These are phyloP conservation scores for Amphilophus citrinellus DNA, from an alignment of 2,113 vertebrate species.

Conservation along the genomic window DNA sequence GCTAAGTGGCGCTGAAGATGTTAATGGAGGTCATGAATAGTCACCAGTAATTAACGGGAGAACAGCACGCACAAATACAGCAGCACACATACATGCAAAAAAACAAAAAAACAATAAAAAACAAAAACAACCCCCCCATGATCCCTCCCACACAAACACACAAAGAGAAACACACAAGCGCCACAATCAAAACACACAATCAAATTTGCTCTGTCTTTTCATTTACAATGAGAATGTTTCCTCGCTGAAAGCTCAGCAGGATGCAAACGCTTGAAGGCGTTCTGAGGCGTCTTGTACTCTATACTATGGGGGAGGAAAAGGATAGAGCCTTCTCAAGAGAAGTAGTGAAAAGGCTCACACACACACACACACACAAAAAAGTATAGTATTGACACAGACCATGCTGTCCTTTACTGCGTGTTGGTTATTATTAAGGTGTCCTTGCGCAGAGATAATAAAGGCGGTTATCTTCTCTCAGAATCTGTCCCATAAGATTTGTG, in stretches of 20 bases:
- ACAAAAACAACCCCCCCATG: not conserved
- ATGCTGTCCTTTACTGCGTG: not conserved
- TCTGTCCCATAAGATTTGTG: conserved; percentile 2
- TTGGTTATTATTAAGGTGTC: conserved; percentile 24
- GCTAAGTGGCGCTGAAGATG: conserved; percentile 69
- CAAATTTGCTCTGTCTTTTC: conserved; percentile 29
- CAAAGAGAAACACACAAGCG: conserved; percentile 12
- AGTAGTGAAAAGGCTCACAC: conserved; percentile 15
- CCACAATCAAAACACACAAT: conserved; percentile 26
- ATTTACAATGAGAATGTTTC: conserved; percentile 37
- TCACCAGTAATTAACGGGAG: conserved; percentile 75
- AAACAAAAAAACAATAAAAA: fast-evolving
- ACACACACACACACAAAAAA: not conserved
- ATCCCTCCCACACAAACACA: conserved; percentile 32
- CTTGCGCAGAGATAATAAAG: conserved; percentile 1
- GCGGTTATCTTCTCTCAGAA: conserved; percentile 1
- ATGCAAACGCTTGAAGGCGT: conserved; percentile 22
- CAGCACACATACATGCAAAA: conserved; percentile 9
- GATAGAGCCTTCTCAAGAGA: conserved; percentile 30
- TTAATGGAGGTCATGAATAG: conserved; percentile 79
- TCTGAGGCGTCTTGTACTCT: not conserved
- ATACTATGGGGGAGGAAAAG: conserved; percentile 14
- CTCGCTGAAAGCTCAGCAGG: conserved; percentile 26
- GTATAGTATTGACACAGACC: not conserved
- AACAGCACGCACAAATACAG: conserved; percentile 22